Conservation (phyloP, 2,888 invertebrate species). For the Herminia tarsipennalis region DNA sequence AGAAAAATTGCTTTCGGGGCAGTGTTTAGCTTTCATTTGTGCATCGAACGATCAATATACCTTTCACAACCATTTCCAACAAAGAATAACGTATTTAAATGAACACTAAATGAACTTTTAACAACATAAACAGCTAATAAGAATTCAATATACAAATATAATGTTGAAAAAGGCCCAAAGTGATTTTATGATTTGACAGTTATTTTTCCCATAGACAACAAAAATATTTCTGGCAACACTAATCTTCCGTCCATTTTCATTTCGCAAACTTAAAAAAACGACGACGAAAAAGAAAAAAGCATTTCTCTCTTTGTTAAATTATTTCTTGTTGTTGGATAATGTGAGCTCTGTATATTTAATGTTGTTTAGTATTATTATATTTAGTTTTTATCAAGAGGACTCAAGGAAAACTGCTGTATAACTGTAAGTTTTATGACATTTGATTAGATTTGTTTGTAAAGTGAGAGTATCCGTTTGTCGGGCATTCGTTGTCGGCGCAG, state of each 20-base stretch:
- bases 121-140: too few species aligned
- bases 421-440: conserved; percentile 78
- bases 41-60: too few species aligned
- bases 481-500: conserved; percentile 59
- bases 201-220: conserved; percentile 4
- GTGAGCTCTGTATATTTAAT: conserved; percentile 64
- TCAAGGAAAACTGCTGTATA: conserved; percentile 48
- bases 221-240: conserved; percentile 56
- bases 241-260: conserved; percentile 76
- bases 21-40: too few species aligned
- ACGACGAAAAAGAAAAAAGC: conserved; percentile 70
- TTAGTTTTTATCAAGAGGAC: conserved; percentile 50
- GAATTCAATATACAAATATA: too few species aligned
- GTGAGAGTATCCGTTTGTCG: conserved; percentile 80
- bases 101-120: too few species aligned
- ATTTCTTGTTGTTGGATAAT: conserved; percentile 65
- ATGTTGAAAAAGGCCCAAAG: too few species aligned
- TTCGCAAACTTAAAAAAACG: conserved; percentile 78
- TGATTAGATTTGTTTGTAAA: conserved; percentile 77
- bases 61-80: too few species aligned
- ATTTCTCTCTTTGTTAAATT: conserved; percentile 64
- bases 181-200: conserved; percentile 25
- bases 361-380: conserved; percentile 57
- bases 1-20: too few species aligned
- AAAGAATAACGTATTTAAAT: too few species aligned